phyloP scores from a whole-genome alignment of 2,113 vertebrate species.

The Tetrao urogallus region DNA sequence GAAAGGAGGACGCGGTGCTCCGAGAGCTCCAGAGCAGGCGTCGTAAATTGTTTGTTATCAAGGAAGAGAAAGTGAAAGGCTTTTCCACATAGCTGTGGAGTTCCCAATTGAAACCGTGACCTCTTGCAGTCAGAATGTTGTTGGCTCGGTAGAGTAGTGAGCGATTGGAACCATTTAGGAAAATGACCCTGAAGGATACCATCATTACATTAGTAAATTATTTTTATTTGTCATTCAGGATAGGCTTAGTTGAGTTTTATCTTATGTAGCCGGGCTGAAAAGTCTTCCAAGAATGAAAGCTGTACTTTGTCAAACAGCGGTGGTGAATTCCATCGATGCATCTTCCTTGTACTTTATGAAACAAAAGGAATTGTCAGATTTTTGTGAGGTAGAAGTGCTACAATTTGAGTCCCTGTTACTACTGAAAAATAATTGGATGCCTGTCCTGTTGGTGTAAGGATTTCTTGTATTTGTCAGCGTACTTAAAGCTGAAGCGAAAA shows the following conservation, averaged over 20 bases:
- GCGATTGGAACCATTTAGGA: not conserved
- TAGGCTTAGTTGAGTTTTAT: not conserved
- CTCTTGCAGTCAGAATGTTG: not conserved
- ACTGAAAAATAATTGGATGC: not conserved
- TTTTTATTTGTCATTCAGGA: not conserved
- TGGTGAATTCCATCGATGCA: not conserved
- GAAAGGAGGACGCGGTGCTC: not conserved
- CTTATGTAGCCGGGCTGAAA: not conserved
- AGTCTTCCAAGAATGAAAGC: not conserved
- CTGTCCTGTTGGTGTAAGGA: not conserved
- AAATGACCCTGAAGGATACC: not conserved
- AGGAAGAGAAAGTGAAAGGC: slow-evolving; percentile 50
- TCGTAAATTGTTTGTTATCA: not conserved
- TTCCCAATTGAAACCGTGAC: not conserved
- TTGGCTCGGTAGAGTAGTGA: not conserved
- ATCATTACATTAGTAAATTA: accelerated
- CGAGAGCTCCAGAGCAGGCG: not conserved
- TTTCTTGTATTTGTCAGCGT: not conserved
- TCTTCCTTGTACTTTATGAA: not conserved
- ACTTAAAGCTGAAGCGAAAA: slow-evolving; percentile 20
- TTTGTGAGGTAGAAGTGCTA: not conserved
- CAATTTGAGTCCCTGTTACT: not conserved
- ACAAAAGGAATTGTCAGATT: not conserved
- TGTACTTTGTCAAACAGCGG: not conserved
- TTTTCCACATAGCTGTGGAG: not conserved